Evolutionary conservation across 2,888 invertebrate species (phyloP), one percentile per base, ranked within the genome.

Genomic region (Eupithecia subfuscata): DNA sequence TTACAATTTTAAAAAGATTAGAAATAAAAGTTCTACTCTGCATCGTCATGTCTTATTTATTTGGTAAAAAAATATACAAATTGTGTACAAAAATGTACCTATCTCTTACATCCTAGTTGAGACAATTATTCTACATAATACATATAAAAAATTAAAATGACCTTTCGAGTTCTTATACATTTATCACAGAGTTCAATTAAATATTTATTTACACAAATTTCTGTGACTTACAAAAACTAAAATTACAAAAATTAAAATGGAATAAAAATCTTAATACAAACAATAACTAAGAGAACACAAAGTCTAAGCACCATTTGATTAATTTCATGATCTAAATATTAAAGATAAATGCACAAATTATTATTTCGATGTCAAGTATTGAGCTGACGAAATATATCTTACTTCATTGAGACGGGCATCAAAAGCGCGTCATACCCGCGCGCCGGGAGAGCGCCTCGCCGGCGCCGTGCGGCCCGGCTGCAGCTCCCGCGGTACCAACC

Each of bases 1-100:
- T n/a, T n/a, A n/a, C n/a, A n/a, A n/a, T n/a, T 43, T 71, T 63
- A 60, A 64, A 37, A 71, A 30, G 63, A 25, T 71, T 34, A 34
- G 9, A 30, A 71, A 64, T 63, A 30, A 71, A 71, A 71, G 12
- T 64, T 64, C n/a, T 40, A 18, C 63, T 73, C 69, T 67, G 65
- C 71, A 75, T 75, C 76, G 34, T n/a, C 22, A 73, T 70, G 5
- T 60, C 14, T 37, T 65, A 65, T 74, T 71, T 73, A 63, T 48
- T 52, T 60, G 7, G 18, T 73, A 73, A 18, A 64, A 56, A 64
- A 64, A 30, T 30, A 30, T 34, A 34, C 34, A 64, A 64, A 56
- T 56, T 56, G n/a, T 56, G n/a, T 56, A 40, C n/a, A 56, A 60
- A 69, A 60, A 60, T 30, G 22, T 30, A 30, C 2, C 5, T 52